Base-by-base conservation (phyloP, 2,113 vertebrate species). In the Mastomys coucha region DNA sequence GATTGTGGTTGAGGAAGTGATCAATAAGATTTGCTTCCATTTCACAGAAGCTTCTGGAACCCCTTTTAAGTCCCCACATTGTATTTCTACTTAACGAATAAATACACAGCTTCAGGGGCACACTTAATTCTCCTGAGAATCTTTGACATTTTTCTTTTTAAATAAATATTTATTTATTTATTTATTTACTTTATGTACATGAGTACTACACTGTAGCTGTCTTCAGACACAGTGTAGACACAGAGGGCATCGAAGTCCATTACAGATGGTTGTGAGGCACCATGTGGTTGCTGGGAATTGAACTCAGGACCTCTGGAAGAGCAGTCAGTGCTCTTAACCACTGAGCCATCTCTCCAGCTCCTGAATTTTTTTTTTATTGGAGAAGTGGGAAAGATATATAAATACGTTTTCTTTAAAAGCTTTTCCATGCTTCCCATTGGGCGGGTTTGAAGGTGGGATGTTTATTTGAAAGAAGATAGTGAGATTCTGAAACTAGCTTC, bases 401-500 rank as follows among this genome's bases (percentile, higher is more conserved):
- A 69, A 67, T 78, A 56, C n/a, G 16, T 24, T 53, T 45, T 75
- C 8, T 45, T 70, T 24, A 84, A 49, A 85, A 56, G 0, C 56
- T 42, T 94, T 51, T 88, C 87, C 42, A 76, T 39, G 51, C 80
- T 53, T 94, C 4, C 13, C 7, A 14, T 56, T 70, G 36, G 84
- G 53, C 82, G 86, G 89, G 5, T 95, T 69, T 87, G 88, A 91
- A 82, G 60, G 67, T 14, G 67, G 84, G 81, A 91, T 58, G 60
- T 60, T 94, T 88, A 89, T 78, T 72, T 80, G 80, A 94, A 42
- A 95, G 78, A 86, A 97, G 81, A 58, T 89, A 84, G 67, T 24
- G 16, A 70, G 19, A 31, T 73, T 85, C 63, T 56, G 51, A 42
- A n/a, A 31, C 33, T 70, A 75, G 31, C 70, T 75, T 91, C 87